Percentiles rank a stretch among this genome's conserved stretches.
Evolutionary conservation across 1,140 invertebrate genomes (phyloP).

Genomic region (Micrasema minimum): DNA sequence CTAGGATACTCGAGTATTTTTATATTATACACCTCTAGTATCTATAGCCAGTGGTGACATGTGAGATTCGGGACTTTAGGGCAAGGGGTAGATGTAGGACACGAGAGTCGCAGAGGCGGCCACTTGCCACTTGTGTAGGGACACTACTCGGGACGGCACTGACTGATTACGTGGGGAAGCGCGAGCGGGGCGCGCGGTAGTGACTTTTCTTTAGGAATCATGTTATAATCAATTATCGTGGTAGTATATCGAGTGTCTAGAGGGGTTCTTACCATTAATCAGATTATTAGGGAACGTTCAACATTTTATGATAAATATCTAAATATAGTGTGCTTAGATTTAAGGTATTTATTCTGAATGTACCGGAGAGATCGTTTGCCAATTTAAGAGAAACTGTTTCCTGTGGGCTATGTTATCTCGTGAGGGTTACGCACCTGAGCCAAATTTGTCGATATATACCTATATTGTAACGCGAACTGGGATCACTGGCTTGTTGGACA

Average conservation of each 20-base stretch:
- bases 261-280: no score
- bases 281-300: no score
- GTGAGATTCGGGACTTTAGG: neutral
- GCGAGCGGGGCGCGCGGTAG: no score
- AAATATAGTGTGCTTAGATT: constrained; percentile 2
- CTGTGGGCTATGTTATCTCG: no score
- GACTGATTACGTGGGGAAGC: no score
- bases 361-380: constrained; percentile 12
- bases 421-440: constrained; percentile 3
- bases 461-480: neutral
- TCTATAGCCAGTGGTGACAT: neutral
- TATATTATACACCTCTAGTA: neutral
- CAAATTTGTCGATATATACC: constrained; percentile 18
- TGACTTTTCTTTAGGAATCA: no score
- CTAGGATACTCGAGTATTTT: constrained; percentile 11
- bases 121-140: neutral
- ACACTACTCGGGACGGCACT: no score
- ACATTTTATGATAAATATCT: no score
- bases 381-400: neutral
- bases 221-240: no score
- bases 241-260: no score
- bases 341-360: neutral
- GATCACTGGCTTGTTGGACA: neutral
- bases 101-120: neutral
- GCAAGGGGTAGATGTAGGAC: neutral